These are phyloP conservation scores for Steinernema khuongi DNA, from an alignment of 1,140 invertebrate species.

Conservation along the genomic window DNA sequence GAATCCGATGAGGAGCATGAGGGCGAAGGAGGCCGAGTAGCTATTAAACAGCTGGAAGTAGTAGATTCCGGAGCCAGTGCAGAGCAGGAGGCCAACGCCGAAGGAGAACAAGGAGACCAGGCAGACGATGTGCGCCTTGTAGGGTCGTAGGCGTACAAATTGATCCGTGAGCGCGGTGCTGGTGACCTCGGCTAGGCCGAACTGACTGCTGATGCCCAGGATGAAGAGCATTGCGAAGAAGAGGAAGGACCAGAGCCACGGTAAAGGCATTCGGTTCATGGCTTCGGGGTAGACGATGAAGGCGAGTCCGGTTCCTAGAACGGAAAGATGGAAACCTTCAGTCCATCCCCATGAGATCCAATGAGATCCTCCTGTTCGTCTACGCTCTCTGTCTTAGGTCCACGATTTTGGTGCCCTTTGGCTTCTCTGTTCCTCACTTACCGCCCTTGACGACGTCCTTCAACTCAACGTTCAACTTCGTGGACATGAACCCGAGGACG, in stretches of 20 bases:
- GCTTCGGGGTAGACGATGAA: constrained; percentile 60
- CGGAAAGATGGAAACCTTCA: neutral
- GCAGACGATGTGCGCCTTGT: constrained; percentile 33
- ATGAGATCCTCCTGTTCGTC: neutral
- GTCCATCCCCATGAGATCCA: constrained; percentile 13
- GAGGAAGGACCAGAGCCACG: constrained; percentile 61
- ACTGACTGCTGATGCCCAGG: constrained; percentile 58
- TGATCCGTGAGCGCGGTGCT: constrained; percentile 47
- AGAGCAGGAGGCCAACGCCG: constrained; percentile 39
- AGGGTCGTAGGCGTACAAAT: constrained; percentile 34
- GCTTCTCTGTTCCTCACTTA: too few species aligned
- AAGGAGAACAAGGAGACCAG: constrained; percentile 37
- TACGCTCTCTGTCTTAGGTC: constrained; percentile 19
- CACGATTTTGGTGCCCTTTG: neutral
- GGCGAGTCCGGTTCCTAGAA: constrained; percentile 47
- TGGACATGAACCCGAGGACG: constrained; percentile 67
- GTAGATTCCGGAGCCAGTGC: constrained; percentile 38
- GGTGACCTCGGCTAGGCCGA: constrained; percentile 48
- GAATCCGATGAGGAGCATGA: constrained; percentile 32
- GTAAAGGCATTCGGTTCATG: constrained; percentile 57
- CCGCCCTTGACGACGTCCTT: constrained; percentile 64
- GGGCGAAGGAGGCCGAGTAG: constrained; percentile 35
- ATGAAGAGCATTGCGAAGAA: constrained; percentile 61
- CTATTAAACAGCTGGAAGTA: constrained; percentile 44
- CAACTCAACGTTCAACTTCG: constrained; percentile 60